Evolutionary conservation across 1,140 invertebrate species (phyloP).

Genomic region (Nymphalis io): DNA sequence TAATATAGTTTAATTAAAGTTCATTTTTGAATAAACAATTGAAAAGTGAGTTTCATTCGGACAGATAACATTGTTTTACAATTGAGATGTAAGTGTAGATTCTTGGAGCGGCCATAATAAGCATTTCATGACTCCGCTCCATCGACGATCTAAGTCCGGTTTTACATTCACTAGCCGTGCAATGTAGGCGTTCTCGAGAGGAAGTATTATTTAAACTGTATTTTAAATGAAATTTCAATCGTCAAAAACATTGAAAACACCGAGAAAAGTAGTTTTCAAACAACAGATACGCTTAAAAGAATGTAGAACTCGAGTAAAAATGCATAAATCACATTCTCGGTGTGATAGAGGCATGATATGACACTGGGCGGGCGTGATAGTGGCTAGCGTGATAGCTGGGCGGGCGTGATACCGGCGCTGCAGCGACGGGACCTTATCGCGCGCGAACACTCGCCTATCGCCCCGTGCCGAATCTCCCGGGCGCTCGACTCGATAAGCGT

Average conservation of each 20-base stretch:
- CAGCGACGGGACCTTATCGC: slow-evolving; percentile 35
- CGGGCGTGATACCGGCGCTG: slow-evolving; percentile 34
- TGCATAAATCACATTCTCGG: slow-evolving; percentile 36
- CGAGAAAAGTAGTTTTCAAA: neutral
- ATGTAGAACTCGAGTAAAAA: slow-evolving; percentile 26
- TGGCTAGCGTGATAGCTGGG: slow-evolving; percentile 31
- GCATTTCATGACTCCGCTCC: slow-evolving; percentile 45
- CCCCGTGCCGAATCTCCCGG: slow-evolving; percentile 34
- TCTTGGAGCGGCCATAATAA: slow-evolving; percentile 43
- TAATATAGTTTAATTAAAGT: slow-evolving; percentile 30
- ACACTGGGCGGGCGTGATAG: slow-evolving; percentile 33
- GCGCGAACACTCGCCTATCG: slow-evolving; percentile 40
- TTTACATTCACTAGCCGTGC: slow-evolving; percentile 29
- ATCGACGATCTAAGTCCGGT: slow-evolving; percentile 29
- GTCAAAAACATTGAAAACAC: neutral
- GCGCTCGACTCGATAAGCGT: slow-evolving; percentile 33
- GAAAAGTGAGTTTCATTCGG: slow-evolving; percentile 34
- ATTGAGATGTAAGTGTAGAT: slow-evolving; percentile 62
- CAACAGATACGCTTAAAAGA: slow-evolving; percentile 22
- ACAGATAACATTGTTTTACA: slow-evolving; percentile 59
- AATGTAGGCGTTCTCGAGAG: slow-evolving; percentile 2
- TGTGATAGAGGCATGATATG: slow-evolving; percentile 29
- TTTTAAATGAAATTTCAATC: neutral
- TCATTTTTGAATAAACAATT: slow-evolving; percentile 29
- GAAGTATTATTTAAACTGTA: slow-evolving; percentile 11